Evolutionary conservation across 2,888 invertebrate genomes (phyloP), one percentile per base, ranked within the genome.

Genomic region (Machimus rusticus): DNA sequence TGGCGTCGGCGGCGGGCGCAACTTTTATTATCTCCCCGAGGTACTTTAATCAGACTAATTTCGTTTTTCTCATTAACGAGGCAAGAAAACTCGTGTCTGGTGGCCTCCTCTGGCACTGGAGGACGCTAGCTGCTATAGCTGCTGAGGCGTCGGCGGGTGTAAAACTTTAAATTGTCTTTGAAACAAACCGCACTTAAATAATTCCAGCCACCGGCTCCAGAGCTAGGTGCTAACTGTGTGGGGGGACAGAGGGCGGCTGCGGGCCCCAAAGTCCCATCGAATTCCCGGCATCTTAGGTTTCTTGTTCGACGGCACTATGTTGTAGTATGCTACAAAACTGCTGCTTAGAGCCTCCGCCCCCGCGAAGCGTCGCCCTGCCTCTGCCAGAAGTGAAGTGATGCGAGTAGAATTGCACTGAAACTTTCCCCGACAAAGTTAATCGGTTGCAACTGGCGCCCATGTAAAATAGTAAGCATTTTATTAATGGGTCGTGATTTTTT

Each of bases 41-140:
- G 74, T 74, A 85, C 85, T 85, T 74, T 85, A 85, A 85, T 85
- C 85, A 85, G 85, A 74, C 85, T 85, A 85, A 85, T 85, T 85
- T 85, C 74, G 85, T 85, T 85, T 85, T 85, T 85, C 85, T 85
- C 85, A 85, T 85, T 85, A 85, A 85, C 82, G 23, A 51, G 57
- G 57, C 57, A 55, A 82, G 82, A 37, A 82, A 51, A 37, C 23
- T 66, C 66, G 39, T 34, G 76, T 76, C 19, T 34, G 37, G 37
- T n/a, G 76, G 31, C 23, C 16, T 16, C 9, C 74, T 74, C 74
- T 12, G 28, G 28, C 74, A 74, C 37, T 3, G 2, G 34, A 3
- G n/a, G 16, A 9, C 34, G 28, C 34, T 34, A 34, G 12, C 16
- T 14, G 34, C 39, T 16, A n/a, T n/a, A 66, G 37, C 37, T 12